Evolutionary conservation across 2,888 invertebrate species (phyloP).

Genomic region (Furcula furcula): DNA sequence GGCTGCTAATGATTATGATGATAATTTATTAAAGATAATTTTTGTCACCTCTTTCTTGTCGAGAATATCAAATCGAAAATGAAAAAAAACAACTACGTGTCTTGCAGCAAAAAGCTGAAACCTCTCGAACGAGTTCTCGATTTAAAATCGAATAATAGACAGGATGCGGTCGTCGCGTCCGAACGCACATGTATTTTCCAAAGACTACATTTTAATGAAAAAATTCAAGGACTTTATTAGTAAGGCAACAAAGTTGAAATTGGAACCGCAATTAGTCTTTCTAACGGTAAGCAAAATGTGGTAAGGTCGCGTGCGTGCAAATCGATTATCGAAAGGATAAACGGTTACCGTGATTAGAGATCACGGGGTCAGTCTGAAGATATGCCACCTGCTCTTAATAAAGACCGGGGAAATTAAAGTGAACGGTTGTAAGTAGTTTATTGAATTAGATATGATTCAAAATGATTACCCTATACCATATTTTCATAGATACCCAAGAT

Average conservation of each 20-base stretch:
- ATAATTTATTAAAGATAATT: too few species aligned
- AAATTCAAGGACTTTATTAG: conserved; percentile 12
- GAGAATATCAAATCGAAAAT: conserved; percentile 4
- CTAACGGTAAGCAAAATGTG: conserved; percentile 23
- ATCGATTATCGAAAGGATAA: conserved; percentile 58
- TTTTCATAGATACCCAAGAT: too few species aligned
- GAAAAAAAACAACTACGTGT: conserved; percentile 24
- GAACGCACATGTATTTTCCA: conserved; percentile 45
- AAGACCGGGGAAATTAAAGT: conserved; percentile 8
- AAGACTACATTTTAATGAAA: conserved; percentile 7
- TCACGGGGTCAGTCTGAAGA: conserved; percentile 44
- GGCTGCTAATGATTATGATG: too few species aligned
- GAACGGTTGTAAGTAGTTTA: conserved; percentile 8
- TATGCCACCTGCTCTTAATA: conserved; percentile 22
- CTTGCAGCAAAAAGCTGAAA: conserved; percentile 35
- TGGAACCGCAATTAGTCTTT: conserved; percentile 5
- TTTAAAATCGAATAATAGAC: conserved; percentile 54
- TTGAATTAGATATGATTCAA: conserved; percentile 6
- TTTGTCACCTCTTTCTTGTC: too few species aligned
- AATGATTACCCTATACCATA: background rate
- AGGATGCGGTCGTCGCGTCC: conserved; percentile 60
- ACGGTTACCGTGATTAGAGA: conserved; percentile 41
- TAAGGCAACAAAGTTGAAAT: conserved; percentile 3
- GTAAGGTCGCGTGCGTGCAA: conserved; percentile 61
- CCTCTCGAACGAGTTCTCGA: conserved; percentile 42